Evolutionary conservation across 2,888 invertebrate species (phyloP).

Genomic region (Zeuzera pyrina): DNA sequence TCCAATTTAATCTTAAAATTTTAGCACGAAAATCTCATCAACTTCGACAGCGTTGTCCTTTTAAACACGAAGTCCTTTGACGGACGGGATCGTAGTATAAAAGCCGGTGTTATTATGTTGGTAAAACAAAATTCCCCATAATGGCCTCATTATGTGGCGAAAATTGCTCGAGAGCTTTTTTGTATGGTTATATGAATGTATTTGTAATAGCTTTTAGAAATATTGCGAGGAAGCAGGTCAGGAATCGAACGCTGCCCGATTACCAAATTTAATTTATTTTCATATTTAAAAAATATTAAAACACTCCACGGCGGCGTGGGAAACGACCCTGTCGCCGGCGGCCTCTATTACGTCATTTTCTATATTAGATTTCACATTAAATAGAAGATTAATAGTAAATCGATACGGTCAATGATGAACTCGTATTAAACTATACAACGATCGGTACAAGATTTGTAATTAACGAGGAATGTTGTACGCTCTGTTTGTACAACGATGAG

Average conservation of each 20-base stretch:
- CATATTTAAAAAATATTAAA: conserved; percentile 51
- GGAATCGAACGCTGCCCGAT: conserved; percentile 62
- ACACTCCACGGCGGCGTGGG: conserved; percentile 66
- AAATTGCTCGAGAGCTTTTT: conserved; percentile 71
- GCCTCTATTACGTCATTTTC: conserved; percentile 71
- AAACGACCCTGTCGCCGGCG: conserved; percentile 69
- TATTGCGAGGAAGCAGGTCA: conserved; percentile 68
- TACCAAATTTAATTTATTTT: conserved; percentile 73
- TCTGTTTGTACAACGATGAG: too few species aligned
- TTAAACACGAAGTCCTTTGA: conserved; percentile 59
- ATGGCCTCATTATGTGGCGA: conserved; percentile 73
- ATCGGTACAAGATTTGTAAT: too few species aligned
- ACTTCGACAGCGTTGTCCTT: conserved; percentile 65
- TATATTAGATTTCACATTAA: conserved; percentile 69
- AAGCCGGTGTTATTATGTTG: conserved; percentile 71
- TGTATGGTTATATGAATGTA: conserved; percentile 70
- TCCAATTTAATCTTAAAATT: conserved; percentile 63
- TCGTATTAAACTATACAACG: conserved; percentile 23
- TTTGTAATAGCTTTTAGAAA: conserved; percentile 73
- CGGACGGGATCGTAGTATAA: conserved; percentile 60
- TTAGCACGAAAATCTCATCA: conserved; percentile 72
- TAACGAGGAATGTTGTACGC: too few species aligned
- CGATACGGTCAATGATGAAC: conserved; percentile 50
- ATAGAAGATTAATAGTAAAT: conserved; percentile 68
- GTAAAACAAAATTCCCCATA: conserved; percentile 72